A percentile compares a stretch with the other conserved stretches of the same genome.
Evolutionary conservation across 2,888 invertebrate species (phyloP).

Genomic region (Hypselothyrea guttata): DNA sequence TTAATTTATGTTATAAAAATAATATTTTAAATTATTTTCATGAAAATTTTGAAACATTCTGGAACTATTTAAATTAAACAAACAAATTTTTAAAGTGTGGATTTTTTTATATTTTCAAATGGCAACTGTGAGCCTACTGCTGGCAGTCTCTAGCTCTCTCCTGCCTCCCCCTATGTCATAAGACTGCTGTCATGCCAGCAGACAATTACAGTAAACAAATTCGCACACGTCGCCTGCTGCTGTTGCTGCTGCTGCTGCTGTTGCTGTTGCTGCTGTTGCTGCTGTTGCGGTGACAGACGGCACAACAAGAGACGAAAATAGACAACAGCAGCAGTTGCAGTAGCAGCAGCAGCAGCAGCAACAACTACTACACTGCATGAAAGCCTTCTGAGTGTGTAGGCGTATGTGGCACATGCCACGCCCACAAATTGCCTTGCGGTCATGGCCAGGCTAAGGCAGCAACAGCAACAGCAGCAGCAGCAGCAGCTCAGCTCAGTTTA

Average conservation of each 20-base stretch:
- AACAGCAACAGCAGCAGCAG: too few species aligned
- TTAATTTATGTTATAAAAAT: too few species aligned
- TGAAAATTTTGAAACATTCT: too few species aligned
- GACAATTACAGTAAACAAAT: slow-evolving; percentile 77
- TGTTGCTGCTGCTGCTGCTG: slow-evolving; percentile 12
- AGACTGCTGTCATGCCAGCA: slow-evolving; percentile 34
- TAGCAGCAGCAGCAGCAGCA: slow-evolving; percentile 5
- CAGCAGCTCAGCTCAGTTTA: too few species aligned
- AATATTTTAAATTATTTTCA: too few species aligned
- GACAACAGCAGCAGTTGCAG: slow-evolving; percentile 29
- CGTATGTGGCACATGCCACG: slow-evolving; percentile 18
- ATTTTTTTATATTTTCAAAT: too few species aligned
- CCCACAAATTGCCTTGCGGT: slow-evolving; percentile 52
- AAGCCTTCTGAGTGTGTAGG: slow-evolving; percentile 27
- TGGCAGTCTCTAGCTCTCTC: background rate
- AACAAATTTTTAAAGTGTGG: too few species aligned
- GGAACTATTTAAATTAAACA: too few species aligned
- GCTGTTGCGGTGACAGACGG: slow-evolving; percentile 59
- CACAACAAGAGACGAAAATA: slow-evolving; percentile 68
- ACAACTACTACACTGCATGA: background rate
- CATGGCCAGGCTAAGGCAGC: slow-evolving; percentile 61
- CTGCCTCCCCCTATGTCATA: background rate
- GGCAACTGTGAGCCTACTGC: too few species aligned
- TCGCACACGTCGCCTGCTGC: slow-evolving; percentile 59
- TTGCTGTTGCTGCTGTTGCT: slow-evolving; percentile 12